A percentile compares a stretch with the other conserved stretches of the same genome.
These are phyloP conservation scores for Harpalus rufipes DNA, from an alignment of 2,888 invertebrate species.

Conservation along the genomic window DNA sequence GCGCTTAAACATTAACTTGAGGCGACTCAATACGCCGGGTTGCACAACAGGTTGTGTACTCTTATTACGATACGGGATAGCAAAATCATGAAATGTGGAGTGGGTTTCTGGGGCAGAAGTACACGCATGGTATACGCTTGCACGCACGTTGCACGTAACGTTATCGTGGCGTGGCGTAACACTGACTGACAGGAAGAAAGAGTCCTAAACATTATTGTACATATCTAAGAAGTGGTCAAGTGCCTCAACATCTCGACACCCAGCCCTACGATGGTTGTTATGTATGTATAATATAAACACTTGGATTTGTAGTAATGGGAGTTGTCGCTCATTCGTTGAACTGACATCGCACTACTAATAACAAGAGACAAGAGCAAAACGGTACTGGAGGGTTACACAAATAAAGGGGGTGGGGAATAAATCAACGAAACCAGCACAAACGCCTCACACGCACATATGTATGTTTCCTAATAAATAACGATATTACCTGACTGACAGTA, in stretches of 20 bases:
- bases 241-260: conserved; percentile 26
- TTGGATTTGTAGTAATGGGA: conserved; percentile 27
- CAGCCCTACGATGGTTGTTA: conserved; percentile 54
- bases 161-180: conserved; percentile 34
- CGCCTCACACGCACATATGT: conserved; percentile 57
- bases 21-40: conserved; percentile 65
- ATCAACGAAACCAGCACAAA: conserved; percentile 57
- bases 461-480: conserved; percentile 55
- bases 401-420: not conserved
- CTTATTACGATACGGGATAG: conserved; percentile 63
- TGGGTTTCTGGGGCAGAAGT: conserved; percentile 39
- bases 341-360: conserved; percentile 51
- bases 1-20: conserved; percentile 14
- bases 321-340: conserved; percentile 38
- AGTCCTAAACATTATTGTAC: conserved; percentile 53
- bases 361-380: conserved; percentile 42
- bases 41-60: conserved; percentile 65
- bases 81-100: conserved; percentile 59
- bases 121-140: conserved; percentile 22
- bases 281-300: conserved; percentile 32
- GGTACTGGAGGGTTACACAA: conserved; percentile 47
- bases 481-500: conserved; percentile 37
- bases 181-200: conserved; percentile 49
- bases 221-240: conserved; percentile 51
- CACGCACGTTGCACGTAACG: conserved; percentile 10